Conservation (phyloP, 1,140 invertebrate genomes). For the Delia radicum region DNA sequence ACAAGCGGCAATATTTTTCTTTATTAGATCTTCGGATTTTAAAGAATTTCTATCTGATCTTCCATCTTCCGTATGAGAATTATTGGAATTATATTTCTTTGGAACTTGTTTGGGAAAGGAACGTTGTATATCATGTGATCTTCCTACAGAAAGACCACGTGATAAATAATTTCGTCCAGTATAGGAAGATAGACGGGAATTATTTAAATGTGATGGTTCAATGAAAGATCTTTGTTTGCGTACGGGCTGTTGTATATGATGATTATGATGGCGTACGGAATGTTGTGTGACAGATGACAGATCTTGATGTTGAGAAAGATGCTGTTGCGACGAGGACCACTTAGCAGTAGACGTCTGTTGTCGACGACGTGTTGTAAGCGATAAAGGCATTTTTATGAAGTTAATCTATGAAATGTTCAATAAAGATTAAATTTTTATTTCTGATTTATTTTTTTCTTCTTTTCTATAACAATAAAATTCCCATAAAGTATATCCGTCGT, state of each 20-base stretch:
- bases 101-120: constrained; percentile 7
- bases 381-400: constrained; percentile 41
- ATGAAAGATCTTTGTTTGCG: constrained; percentile 20
- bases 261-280: not conserved
- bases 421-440: not conserved
- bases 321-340: not conserved
- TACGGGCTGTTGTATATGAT: not conserved
- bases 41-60: not conserved
- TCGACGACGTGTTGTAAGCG: constrained; percentile 43
- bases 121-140: constrained; percentile 47
- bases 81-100: not conserved
- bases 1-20: not conserved
- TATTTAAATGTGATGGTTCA: constrained; percentile 8
- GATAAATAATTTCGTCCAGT: constrained; percentile 37
- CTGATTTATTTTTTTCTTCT: not conserved
- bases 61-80: not conserved
- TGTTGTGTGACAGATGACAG: not conserved
- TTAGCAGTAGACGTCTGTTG: constrained; percentile 33
- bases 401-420: not conserved
- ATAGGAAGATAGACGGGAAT: not conserved
- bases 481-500: not conserved
- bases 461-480: too few relatives aligned
- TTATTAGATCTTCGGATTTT: not conserved
- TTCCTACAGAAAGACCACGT: constrained; percentile 46
- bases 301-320: not conserved